Evolutionary conservation across 2,888 invertebrate species (phyloP).

Genomic region (Spilarctia lutea): DNA sequence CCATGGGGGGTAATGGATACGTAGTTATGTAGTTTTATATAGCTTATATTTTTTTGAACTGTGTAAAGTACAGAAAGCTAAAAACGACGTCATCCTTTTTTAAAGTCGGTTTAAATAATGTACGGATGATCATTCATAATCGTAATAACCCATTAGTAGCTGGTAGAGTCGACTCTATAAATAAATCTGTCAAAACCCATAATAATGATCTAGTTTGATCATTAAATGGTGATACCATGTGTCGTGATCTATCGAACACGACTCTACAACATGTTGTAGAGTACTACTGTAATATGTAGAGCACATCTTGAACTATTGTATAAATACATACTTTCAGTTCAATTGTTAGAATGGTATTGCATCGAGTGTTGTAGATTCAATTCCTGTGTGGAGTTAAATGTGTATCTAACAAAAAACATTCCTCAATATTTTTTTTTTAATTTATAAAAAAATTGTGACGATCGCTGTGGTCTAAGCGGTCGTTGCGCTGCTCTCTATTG

Average conservation of each 20-base stretch:
- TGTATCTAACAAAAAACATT: no score
- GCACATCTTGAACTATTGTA: no score
- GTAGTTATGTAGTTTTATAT: no score
- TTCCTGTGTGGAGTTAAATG: background rate
- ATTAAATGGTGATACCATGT: conserved; percentile 40
- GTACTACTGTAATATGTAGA: no score
- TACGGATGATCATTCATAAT: background rate
- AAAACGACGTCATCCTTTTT: no score
- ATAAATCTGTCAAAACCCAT: conserved; percentile 30
- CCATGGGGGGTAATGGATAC: no score
- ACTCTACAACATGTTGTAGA: conserved; percentile 17
- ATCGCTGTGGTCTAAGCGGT: background rate
- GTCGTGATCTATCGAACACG: conserved; percentile 41
- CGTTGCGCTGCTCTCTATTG: no score
- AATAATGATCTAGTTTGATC: conserved; percentile 39
- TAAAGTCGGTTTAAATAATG: background rate
- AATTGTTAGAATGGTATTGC: background rate
- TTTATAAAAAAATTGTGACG: no score
- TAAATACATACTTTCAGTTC: no score
- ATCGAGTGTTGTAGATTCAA: background rate
- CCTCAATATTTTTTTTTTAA: no score
- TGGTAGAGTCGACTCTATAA: conserved; percentile 16
- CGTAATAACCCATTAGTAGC: background rate
- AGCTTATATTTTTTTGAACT: no score
- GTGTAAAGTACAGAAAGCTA: no score